Evolutionary conservation across 2,797 vertebrate genomes (phyloP).

Genomic region (Coregonus suidteri): DNA sequence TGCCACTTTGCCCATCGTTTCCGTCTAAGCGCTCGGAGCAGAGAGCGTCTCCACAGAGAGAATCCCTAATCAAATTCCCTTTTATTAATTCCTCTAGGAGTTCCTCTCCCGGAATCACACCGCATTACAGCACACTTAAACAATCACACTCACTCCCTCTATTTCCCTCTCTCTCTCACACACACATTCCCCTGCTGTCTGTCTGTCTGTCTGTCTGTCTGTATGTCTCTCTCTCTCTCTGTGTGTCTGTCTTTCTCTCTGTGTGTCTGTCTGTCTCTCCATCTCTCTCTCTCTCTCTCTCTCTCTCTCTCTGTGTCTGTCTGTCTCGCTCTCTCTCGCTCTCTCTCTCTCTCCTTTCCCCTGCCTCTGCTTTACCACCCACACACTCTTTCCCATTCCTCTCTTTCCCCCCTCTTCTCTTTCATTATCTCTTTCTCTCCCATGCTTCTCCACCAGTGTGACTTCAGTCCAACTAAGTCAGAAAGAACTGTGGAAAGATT

Average conservation of each 20-base stretch:
- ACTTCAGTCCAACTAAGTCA: conserved; percentile 62
- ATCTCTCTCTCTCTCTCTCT: conserved; percentile 49
- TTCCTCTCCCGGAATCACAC: conserved; percentile 71
- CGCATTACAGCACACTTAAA: conserved; percentile 73
- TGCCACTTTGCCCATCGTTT: conserved; percentile 76
- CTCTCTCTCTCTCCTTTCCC: conserved; percentile 3
- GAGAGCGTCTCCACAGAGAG: conserved; percentile 76
- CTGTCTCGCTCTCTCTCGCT: neutral
- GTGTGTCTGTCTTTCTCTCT: neutral
- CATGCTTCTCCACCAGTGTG: conserved; percentile 47
- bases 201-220: conserved; percentile 14
- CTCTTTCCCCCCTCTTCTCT: conserved; percentile 15
- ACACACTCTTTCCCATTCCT: conserved; percentile 12
- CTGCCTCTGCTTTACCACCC: conserved; percentile 24
- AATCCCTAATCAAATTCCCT: conserved; percentile 79
- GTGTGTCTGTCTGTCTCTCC: neutral
- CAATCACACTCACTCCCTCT: conserved; percentile 32
- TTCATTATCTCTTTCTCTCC: conserved; percentile 14
- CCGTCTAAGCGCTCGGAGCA: conserved; percentile 74
- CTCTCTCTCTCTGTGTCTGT: neutral
- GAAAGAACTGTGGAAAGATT: conserved; percentile 71
- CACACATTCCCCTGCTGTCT: conserved; percentile 23
- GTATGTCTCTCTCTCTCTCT: too few species aligned
- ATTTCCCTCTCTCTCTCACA: conserved; percentile 5
- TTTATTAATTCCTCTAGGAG: conserved; percentile 72